Base-by-base conservation (phyloP, 2,797 vertebrate species). In the Hypotaenidia philippensis region DNA sequence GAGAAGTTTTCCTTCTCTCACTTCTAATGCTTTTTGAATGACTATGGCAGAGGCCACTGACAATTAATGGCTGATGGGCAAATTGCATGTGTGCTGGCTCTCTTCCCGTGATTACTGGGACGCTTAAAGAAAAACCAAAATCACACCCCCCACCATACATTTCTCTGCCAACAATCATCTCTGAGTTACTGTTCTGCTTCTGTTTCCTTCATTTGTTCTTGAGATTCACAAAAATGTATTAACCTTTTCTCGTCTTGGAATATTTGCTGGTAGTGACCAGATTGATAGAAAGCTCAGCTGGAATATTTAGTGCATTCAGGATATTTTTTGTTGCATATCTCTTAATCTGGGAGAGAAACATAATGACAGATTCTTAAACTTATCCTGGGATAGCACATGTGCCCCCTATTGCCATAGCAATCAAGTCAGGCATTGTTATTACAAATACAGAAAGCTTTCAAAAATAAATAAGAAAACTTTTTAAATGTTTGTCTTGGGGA, bases 11-110 rank as follows among this genome's bases (percentile, higher is more conserved):
- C 50, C 40, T 66, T 63, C 56, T 92, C 53, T 92, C 22, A 19
- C 26, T 83, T 92, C 41, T 85, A 83, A 69, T 57, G 50, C 23
- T 10, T 95, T 92, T 82, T 89, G 68, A 92, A 92, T 85, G 41
- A 65, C 72, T 60, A 29, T 83, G 47, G 31, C 77, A 84, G 31
- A 0, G 6, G 83, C 90, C 86, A 76, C 23, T 64, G 29, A 27
- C 71, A 87, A 70, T 93, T 90, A 86, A 65, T 72, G 61, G 45
- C 76, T 83, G 84, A 71, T 77, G 68, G 50, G 53, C 38, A 77
- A 80, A 80, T 90, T 92, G 26, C 45, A 18, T n/a, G 61, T 74
- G 50, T 91, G 32, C 55, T 94, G 90, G 64, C 68, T 93, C 84
- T 90, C 57, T 82, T 83, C 65, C 61, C 11, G 0, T 27, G 4